Evolutionary conservation across 2,113 vertebrate species (phyloP), one percentile per base, ranked within the genome.

Genomic region (Excalfactoria chinensis): DNA sequence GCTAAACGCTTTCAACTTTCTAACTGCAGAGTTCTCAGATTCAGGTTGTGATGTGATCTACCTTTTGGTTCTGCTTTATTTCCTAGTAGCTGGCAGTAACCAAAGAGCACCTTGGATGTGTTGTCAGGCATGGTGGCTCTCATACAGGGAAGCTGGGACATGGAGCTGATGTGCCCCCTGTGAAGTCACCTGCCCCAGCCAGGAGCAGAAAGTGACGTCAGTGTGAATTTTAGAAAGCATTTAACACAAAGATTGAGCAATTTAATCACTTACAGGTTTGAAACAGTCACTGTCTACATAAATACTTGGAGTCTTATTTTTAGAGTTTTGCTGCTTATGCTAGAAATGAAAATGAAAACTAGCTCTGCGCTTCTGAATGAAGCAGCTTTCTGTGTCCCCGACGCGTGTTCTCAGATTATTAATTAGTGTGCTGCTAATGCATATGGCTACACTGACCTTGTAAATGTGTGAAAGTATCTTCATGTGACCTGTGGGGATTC

Each of bases 31-130:
- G 6, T 34, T 93, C 37, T 56, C 51, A n/a, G 14, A 35, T 12
- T 3, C 22, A 49, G 69, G 35, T 18, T 12, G 32, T 4, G 0
- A 9, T 3, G 34, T 21, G 25, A 4, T 40, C 64, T 13, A 2
- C 0, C 0, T 5, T 71, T 63, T 53, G 48, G 58, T 62, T 14
- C 71, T 34, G 34, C 8, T 67, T 49, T 41, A 8, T 69, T 66
- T 59, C 25, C 35, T 51, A 8, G 18, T 11, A 28, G 30, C 23
- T 78, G 55, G 18, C 43, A 11, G 37, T 20, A 48, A 58, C 37
- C 7, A 62, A 23, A 37, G n/a, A 86, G 28, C 58, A 0, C 15
- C 41, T 6, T 23, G 63, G 30, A 34, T 12, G 63, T 15, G 68
- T 37, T 25, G 5, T 41, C 30, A 5, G 35, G 35, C 22, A 1